phyloP scores from a whole-genome alignment of 92 coral and sea anemone genomes.

The Nematostella vectensis region DNA sequence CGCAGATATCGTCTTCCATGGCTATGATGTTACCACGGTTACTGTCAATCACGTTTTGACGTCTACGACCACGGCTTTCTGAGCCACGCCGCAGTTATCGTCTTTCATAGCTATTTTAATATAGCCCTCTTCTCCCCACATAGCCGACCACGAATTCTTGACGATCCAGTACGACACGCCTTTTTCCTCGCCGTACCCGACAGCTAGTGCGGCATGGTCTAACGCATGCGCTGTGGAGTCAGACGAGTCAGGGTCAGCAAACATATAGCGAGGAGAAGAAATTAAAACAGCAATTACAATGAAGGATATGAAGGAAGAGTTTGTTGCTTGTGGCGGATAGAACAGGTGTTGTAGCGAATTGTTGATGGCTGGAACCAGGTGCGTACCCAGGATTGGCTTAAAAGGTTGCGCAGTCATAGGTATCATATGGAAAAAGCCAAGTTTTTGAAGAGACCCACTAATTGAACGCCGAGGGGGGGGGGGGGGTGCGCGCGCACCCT shows the following conservation, averaged over 20 bases:
- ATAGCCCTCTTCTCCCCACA: constrained; percentile 94
- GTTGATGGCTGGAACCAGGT: too few species aligned
- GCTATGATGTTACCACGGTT: constrained; percentile 23
- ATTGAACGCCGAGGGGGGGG: too few species aligned
- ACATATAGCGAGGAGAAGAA: background rate
- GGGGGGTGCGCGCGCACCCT: too few species aligned
- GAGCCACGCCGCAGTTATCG: constrained; percentile 87
- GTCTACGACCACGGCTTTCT: constrained; percentile 87
- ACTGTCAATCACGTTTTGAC: background rate
- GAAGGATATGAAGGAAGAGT: background rate
- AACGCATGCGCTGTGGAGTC: constrained; percentile 57
- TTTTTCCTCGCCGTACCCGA: constrained; percentile 84
- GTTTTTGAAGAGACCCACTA: too few species aligned
- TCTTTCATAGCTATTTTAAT: constrained; percentile 88
- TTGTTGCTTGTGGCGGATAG: too few species aligned
- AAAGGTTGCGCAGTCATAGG: too few species aligned
- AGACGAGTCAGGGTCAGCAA: background rate
- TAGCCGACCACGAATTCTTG: constrained; percentile 97
- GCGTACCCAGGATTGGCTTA: too few species aligned
- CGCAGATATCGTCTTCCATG: constrained; percentile 80
- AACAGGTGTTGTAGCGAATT: too few species aligned
- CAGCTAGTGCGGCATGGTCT: constrained; percentile 93
- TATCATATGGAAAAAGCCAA: too few species aligned
- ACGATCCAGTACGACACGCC: constrained; percentile 88
- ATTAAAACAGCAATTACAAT: background rate